Evolutionary conservation across 1,140 invertebrate genomes (phyloP), one percentile per base, ranked within the genome.

Genomic region (Mercenaria mercenaria): DNA sequence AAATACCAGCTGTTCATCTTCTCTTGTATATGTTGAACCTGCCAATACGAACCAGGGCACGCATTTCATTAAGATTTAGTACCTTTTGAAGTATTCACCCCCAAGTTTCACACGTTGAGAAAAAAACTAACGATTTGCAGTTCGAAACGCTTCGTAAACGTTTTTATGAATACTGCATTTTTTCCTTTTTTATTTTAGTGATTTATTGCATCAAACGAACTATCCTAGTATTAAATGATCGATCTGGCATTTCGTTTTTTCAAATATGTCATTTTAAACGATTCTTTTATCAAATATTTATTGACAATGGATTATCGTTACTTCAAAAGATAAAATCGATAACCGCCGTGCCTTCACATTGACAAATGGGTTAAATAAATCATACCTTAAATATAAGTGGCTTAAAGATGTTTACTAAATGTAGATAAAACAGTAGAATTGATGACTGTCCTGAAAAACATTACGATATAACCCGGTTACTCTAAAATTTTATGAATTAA

Each of bases 241-340:
- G 43, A 29, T 11, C 20, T 20, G 59, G 10, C 59, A 64, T 64
- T 64, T 6, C 43, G 6, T 64, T 64, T 64, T 64, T 20, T 64
- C 59, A 64, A 64, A 64, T 64, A 64, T 64, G 59, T 64, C 59
- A 64, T 29, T 64, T 64, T 29, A 64, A 64, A 64, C 59, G 59
- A 10, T 26, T 64, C 59, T 29, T 64, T 64, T 64, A 64, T 64
- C 59, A 64, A 29, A 64, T 4, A 64, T 56, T 1, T 64, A 64
- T 64, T 64, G 59, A 64, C 59, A 64, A 20, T 29, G n/a, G 59
- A 64, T 64, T 64, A 64, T 29, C 59, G n/a, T n/a, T n/a, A 64
- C 59, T 64, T 64, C 59, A 64, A 64, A 64, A 64, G 59, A 64
- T 26, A 64, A 29, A 64, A 64, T 64, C 59, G 26, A 64, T 64